Evolutionary conservation across 37 sponge, comb jelly and placozoan genomes (phyloP).

Genomic region (Halisarca cf. caerulea): DNA sequence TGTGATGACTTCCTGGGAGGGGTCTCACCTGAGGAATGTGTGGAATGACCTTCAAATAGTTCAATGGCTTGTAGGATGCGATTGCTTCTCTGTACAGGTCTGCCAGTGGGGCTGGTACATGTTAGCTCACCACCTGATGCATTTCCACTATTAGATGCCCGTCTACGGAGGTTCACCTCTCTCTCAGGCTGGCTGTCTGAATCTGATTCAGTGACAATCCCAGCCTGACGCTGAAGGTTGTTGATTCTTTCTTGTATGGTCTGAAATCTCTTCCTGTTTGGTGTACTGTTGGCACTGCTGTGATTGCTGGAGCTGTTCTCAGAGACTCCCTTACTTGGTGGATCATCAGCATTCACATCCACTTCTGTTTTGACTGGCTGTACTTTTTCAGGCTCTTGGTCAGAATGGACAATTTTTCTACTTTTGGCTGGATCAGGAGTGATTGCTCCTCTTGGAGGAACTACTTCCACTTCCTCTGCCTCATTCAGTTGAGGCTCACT

Average conservation of each 20-base stretch:
- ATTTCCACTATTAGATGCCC: not conserved
- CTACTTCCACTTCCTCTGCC: not conserved
- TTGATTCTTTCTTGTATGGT: conserved; percentile 14
- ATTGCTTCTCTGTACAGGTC: not conserved
- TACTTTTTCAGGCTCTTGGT: not conserved
- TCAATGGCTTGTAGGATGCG: not conserved
- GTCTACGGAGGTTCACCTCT: not conserved
- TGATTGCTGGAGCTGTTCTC: not conserved
- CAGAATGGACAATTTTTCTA: not conserved
- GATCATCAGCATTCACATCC: not conserved
- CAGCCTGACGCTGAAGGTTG: conserved; percentile 1
- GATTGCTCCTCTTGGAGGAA: not conserved
- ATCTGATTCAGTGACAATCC: not conserved
- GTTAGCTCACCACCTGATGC: not conserved
- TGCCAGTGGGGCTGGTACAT: not conserved
- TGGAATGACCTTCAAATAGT: conserved; percentile 26
- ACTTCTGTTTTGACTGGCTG: not conserved
- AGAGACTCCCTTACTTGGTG: not conserved
- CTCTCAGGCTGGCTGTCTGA: not conserved
- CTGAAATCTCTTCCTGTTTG: not conserved
- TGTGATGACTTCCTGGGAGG: conserved; percentile 13
- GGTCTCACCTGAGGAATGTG: not conserved
- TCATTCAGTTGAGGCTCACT: conserved; percentile 15
- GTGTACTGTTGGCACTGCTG: not conserved
- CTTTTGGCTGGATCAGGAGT: not conserved